phyloP scores from a whole-genome alignment of 2,797 vertebrate species.

The Graptemys geographica region DNA sequence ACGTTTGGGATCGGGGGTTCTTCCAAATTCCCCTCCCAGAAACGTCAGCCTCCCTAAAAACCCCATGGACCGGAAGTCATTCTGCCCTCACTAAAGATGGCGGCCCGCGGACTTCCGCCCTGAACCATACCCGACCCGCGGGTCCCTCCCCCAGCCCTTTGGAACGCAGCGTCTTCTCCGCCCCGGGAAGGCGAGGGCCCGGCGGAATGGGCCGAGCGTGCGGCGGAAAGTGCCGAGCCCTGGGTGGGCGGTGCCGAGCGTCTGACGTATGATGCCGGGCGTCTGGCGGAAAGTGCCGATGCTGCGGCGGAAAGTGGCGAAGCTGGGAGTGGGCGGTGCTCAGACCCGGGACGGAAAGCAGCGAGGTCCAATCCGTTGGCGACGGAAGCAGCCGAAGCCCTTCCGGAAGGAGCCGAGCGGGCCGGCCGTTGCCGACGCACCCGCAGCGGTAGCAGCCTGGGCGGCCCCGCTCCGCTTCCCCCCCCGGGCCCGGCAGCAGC shows the following conservation, averaged over 20 bases:
- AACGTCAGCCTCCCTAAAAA: fast-evolving
- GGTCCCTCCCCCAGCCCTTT: neutral
- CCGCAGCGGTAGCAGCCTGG: neutral
- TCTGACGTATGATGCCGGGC: neutral
- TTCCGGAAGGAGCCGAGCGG: slow-evolving; percentile 23
- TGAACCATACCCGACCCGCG: neutral
- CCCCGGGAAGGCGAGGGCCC: neutral
- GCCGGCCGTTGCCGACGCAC: neutral
- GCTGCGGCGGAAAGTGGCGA: slow-evolving; percentile 36
- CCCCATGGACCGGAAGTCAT: neutral
- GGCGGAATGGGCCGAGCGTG: neutral
- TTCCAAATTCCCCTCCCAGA: neutral
- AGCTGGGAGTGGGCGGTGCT: neutral
- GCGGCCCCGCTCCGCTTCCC: neutral
- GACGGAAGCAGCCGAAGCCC: slow-evolving; percentile 55
- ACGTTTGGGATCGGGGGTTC: fast-evolving
- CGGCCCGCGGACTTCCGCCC: neutral
- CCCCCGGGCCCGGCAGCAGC: neutral
- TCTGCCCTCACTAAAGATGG: neutral
- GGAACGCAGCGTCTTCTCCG: neutral
- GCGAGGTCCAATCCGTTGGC: neutral
- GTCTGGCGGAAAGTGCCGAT: neutral
- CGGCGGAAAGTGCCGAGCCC: slow-evolving; percentile 37
- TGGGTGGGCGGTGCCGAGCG: neutral
- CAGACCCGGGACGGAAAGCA: neutral